These are phyloP conservation scores for Scaptomyza cyrtandrae DNA, from an alignment of 2,888 invertebrate species.

Conservation along the genomic window DNA sequence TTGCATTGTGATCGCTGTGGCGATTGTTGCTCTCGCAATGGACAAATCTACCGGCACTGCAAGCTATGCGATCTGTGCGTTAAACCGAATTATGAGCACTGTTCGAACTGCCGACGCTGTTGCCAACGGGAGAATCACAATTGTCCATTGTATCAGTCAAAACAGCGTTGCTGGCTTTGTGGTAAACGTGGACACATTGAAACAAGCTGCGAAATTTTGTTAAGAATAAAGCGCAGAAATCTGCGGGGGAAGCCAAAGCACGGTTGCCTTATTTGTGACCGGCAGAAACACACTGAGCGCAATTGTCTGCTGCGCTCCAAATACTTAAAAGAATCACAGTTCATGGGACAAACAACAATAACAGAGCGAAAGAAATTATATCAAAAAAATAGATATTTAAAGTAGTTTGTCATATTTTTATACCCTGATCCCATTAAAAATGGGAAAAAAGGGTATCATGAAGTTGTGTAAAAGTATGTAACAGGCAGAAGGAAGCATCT, in stretches of 20 bases:
- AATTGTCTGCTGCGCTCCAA: constrained; percentile 42
- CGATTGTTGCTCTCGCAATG: constrained; percentile 90
- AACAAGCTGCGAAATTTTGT: constrained; percentile 67
- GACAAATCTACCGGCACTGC: constrained; percentile 89
- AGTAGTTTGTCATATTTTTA: constrained; percentile 13
- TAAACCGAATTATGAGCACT: constrained; percentile 93
- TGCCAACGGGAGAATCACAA: constrained; percentile 85
- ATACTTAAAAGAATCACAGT: constrained; percentile 56
- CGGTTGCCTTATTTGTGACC: constrained; percentile 56
- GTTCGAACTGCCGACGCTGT: constrained; percentile 89
- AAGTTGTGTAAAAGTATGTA: too few species aligned
- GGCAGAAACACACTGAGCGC: constrained; percentile 46
- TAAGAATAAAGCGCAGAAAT: constrained; percentile 4
- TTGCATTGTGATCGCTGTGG: constrained; percentile 90
- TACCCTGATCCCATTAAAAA: too few species aligned
- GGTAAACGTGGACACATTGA: constrained; percentile 81
- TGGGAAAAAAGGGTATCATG: too few species aligned
- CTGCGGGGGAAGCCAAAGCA: not conserved
- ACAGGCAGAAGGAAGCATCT: too few species aligned
- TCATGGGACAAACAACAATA: constrained; percentile 51
- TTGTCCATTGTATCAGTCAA: constrained; percentile 85
- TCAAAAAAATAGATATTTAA: not conserved
- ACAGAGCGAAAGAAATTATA: not conserved
- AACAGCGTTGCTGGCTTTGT: constrained; percentile 83
- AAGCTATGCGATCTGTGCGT: constrained; percentile 89